phyloP scores from a whole-genome alignment of 2,797 vertebrate species.

The Zenarchopterus dispar region DNA sequence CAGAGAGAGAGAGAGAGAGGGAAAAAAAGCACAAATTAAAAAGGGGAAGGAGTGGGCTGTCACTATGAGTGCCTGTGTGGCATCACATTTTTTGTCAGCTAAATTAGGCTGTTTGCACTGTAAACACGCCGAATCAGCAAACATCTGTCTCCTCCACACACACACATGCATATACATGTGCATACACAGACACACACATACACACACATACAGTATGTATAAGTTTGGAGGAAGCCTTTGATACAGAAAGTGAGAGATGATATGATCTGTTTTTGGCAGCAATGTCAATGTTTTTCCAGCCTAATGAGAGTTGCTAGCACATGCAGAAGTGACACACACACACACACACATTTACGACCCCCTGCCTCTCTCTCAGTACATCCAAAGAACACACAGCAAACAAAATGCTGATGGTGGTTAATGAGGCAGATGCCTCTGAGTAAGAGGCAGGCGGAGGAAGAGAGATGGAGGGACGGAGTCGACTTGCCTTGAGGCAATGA shows the following conservation, averaged over 20 bases:
- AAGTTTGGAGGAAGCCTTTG: constrained; percentile 72
- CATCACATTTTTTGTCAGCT: constrained; percentile 55
- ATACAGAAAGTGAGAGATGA: constrained; percentile 69
- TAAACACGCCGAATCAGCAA: constrained; percentile 82
- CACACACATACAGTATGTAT: constrained; percentile 40
- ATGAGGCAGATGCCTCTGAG: constrained; percentile 76
- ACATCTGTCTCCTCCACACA: constrained; percentile 76
- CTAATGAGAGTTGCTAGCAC: constrained; percentile 78
- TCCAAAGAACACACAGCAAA: constrained; percentile 73
- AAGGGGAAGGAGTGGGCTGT: constrained; percentile 56
- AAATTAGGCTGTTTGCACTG: constrained; percentile 76
- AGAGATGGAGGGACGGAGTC: constrained; percentile 39
- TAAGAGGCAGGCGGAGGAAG: constrained; percentile 55
- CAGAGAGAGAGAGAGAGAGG: constrained; percentile 4
- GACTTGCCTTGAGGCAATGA: constrained; percentile 44
- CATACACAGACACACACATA: constrained; percentile 29
- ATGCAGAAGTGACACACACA: constrained; percentile 26
- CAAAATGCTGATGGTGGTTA: constrained; percentile 80
- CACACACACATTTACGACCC: constrained; percentile 30
- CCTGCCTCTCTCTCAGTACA: constrained; percentile 53
- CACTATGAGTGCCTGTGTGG: constrained; percentile 62
- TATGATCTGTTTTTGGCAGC: constrained; percentile 67
- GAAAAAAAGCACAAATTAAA: constrained; percentile 43
- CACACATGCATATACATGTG: constrained; percentile 17
- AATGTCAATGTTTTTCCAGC: constrained; percentile 76